Evolutionary conservation across 1,140 invertebrate genomes (phyloP), one percentile per base, ranked within the genome.

Genomic region (Papilio polytes): DNA sequence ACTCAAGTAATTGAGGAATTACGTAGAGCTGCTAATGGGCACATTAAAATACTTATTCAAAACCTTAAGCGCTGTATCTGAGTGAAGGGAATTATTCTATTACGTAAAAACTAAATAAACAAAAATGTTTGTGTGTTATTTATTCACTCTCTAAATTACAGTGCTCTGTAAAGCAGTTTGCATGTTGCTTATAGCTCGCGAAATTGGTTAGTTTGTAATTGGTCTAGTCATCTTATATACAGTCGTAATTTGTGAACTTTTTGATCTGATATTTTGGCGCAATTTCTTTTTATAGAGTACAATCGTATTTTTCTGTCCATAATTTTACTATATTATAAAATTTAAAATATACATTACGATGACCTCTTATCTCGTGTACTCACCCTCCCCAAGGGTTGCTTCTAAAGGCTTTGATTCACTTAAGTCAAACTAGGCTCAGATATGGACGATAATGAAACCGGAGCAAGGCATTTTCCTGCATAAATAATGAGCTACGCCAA

Each of bases 1-100:
- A 85, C 84, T 87, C 86, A 79, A 84, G 85, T 89, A 90, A 89
- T 89, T 89, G 85, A 76, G 78, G 76, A 89, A 81, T 78, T 84
- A 80, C 85, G 84, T 83, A 81, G 87, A 87, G 88, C 20, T 84
- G 84, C 80, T 80, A 81, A 63, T 81, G n/a, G 44, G n/a, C 44
- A 53, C 41, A 77, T 74, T 48, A 51, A 82, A 73, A 41, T 81
- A 74, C 36, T 78, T 41, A 59, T 46, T 51, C 56, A 41, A 41
- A 41, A 41, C 36, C 36, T 41, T 41, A 8, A 41, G 36, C 36
- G 36, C 36, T 41, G 4, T 41, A 41, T 41, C 4, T 36, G 4
- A 36, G 36, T 36, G 36, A 4, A 36, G 4, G 3, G 31, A 3
- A 1, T 31, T 31, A 36, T 36, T 36, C 36, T 36, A 36, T 36